Evolutionary conservation across 2,888 invertebrate genomes (phyloP).

Genomic region (Barypeithes pellucidus): DNA sequence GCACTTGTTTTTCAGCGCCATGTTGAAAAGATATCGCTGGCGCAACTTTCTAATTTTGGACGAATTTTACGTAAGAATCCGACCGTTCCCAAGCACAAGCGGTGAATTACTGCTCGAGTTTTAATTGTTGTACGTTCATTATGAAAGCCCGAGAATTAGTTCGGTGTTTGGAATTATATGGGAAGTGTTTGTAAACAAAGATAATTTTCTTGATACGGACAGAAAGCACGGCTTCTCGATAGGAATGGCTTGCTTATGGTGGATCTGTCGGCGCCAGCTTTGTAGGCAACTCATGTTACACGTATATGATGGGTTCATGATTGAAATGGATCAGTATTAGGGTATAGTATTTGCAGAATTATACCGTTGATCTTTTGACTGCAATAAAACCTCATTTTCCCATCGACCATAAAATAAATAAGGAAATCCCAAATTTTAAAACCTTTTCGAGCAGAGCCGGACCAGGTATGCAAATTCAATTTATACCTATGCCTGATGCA

Average conservation of each 20-base stretch:
- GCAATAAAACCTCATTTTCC: too few species aligned
- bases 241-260: neutral
- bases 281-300: constrained; percentile 2
- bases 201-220: constrained; percentile 22
- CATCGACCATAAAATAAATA: too few species aligned
- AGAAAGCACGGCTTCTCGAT: constrained; percentile 12
- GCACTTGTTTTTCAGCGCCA: constrained; percentile 61
- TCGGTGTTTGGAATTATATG: constrained; percentile 35
- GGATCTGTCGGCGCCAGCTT: neutral
- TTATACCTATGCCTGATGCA: too few species aligned
- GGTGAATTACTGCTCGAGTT: constrained; percentile 25
- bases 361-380: too few species aligned
- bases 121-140: constrained; percentile 33
- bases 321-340: constrained; percentile 4
- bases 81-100: constrained; percentile 16
- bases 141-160: constrained; percentile 26
- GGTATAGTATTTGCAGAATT: too few species aligned
- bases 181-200: constrained; percentile 51
- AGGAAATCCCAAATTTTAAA: too few species aligned
- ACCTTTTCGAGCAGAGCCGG: too few species aligned
- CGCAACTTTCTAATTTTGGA: constrained; percentile 52
- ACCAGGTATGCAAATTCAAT: too few species aligned
- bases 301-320: neutral
- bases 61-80: constrained; percentile 32
- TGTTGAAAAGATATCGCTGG: constrained; percentile 57